Percentiles rank a stretch among this genome's conserved stretches.
Evolutionary conservation across 2,113 vertebrate species (phyloP).

Genomic region (Mellivora capensis): DNA sequence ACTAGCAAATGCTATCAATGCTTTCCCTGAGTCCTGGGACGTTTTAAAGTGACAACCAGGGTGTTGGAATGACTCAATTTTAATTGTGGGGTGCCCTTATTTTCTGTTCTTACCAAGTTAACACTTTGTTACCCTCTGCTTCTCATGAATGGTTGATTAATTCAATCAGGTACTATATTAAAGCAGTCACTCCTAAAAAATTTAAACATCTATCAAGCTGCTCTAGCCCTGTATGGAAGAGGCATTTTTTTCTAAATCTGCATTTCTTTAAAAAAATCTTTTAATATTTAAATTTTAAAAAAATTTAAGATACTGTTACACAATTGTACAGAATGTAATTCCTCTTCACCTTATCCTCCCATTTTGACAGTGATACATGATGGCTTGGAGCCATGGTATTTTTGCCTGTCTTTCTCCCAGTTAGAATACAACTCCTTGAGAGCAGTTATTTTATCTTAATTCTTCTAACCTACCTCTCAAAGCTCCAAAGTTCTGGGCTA

Average conservation of each 20-base stretch:
- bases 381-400: not conserved
- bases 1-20: not conserved
- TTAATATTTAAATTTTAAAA: not conserved
- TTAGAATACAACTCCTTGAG: not conserved
- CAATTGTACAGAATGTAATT: not conserved
- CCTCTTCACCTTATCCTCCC: not conserved
- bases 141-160: not conserved
- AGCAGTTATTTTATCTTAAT: not conserved
- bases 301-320: not conserved
- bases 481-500: not conserved
- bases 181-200: not conserved
- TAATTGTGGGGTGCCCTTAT: not conserved
- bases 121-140: not conserved
- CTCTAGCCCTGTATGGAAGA: not conserved
- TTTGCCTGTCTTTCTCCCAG: not conserved
- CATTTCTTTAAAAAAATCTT: not conserved
- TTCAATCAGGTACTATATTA: not conserved
- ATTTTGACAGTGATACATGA: not conserved
- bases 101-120: slow-evolving; percentile 8
- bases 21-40: not conserved
- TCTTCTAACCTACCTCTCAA: not conserved
- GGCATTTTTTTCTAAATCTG: not conserved
- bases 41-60: not conserved
- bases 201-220: not conserved
- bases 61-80: not conserved